Evolutionary conservation across 2,113 vertebrate genomes (phyloP), one percentile per base, ranked within the genome.

Genomic region (Emydocephalus ijimae): DNA sequence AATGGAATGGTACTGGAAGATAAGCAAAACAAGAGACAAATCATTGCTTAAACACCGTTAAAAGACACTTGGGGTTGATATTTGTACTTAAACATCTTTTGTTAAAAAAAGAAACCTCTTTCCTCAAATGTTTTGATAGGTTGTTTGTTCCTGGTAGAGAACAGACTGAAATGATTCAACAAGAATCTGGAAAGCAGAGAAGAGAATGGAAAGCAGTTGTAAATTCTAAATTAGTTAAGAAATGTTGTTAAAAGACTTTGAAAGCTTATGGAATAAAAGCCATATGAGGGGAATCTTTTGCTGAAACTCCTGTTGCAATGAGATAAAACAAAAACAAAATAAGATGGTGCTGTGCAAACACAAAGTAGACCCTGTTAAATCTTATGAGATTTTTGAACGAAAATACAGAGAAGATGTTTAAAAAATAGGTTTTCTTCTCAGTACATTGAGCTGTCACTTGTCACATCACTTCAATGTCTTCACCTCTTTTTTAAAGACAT

Each of bases 201-300:
- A 94, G 20, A 34, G 91, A 92, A 64, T 2, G 92, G 55, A 61
- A 92, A 54, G 34, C 57, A 26, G 21, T 26, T 91, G 48, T 93
- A 89, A 91, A 45, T 91, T 91, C 48, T 57, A 89, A 93, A 87
- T 91, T 91, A 86, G 15, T 89, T 93, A 94, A 93, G 29, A 87
- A 18, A 0, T 5, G 24, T 81, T 94, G 7, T 86, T 92, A 94
- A 39, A 92, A 93, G 29, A 43, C 81, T 74, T 0, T 0, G 21
- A 55, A 39, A 14, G 48, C 89, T 93, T 91, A 89, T 54, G 92
- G 94, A 95, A 85, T 5, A 69, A 64, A 8, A 43, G 93, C 64
- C 1, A 85, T 57, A 93, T 94, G 59, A 90, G 61, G 34, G 7
- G 0, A 1, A 85, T 21, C n/a, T 89, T 85, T 85, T 89, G 55